These are phyloP conservation scores for Chironomus riparius DNA, from an alignment of 2,888 invertebrate species.

Conservation along the genomic window DNA sequence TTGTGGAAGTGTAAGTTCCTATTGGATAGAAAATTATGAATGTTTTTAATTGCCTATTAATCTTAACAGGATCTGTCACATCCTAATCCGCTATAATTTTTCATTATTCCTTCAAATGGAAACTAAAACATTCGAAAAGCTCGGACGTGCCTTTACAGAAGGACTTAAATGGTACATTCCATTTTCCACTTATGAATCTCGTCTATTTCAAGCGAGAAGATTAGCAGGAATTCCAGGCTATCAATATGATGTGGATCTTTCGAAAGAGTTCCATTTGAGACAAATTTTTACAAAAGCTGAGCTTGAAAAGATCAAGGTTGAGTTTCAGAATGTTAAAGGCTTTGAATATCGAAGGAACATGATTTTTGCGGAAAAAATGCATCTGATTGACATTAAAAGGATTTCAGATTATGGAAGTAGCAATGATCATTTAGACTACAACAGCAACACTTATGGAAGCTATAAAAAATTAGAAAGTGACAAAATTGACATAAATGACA, in stretches of 20 bases:
- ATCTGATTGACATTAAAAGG: neutral
- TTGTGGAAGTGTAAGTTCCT: constrained; percentile 23
- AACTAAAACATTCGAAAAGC: constrained; percentile 28
- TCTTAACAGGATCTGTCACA: constrained; percentile 25
- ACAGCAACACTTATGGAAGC: neutral
- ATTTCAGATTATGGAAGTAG: neutral
- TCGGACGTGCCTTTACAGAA: constrained; percentile 28
- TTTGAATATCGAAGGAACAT: neutral
- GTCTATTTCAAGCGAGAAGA: constrained; percentile 28
- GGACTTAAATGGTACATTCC: constrained; percentile 28
- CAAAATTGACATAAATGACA: neutral
- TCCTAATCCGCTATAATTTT: constrained; percentile 29
- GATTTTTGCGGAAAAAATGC: constrained; percentile 3
- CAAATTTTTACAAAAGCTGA: constrained; percentile 29
- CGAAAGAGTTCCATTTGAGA: constrained; percentile 22
- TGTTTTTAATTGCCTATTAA: neutral
- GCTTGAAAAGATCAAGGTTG: neutral
- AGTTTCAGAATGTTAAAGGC: neutral
- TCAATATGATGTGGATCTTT: constrained; percentile 29
- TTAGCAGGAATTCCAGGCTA: constrained; percentile 30
- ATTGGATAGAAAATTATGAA: no score
- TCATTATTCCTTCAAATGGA: constrained; percentile 30
- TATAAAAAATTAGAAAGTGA: neutral
- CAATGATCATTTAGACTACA: neutral
- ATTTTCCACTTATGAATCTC: constrained; percentile 28